Percentiles rank a stretch among this genome's conserved stretches.
Evolutionary conservation across 2,888 invertebrate genomes (phyloP).

Genomic region (Pachliopta kotzebuea): DNA sequence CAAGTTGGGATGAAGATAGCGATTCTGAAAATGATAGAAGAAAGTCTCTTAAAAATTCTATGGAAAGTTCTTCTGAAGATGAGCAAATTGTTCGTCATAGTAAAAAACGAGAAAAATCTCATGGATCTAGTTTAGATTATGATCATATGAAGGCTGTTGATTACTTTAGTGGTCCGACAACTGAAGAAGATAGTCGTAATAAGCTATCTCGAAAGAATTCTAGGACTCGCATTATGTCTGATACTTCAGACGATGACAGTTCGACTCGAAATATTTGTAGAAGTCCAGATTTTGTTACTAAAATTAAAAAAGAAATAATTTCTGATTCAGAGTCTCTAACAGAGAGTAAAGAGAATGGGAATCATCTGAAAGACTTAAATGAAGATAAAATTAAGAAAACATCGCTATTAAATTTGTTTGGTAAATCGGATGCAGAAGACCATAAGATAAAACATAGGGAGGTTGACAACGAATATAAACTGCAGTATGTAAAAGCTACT

Average conservation of each 20-base stretch:
- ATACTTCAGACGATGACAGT: slow-evolving; percentile 87
- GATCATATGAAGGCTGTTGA: slow-evolving; percentile 73
- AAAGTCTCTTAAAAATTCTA: slow-evolving; percentile 63
- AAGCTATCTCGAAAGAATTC: slow-evolving; percentile 85
- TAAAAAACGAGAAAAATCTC: slow-evolving; percentile 77
- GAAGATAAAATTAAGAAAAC: slow-evolving; percentile 61
- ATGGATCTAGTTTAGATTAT: slow-evolving; percentile 57
- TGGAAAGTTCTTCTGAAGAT: slow-evolving; percentile 80
- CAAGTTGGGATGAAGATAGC: slow-evolving; percentile 94
- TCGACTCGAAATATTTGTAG: slow-evolving; percentile 76
- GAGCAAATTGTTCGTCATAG: slow-evolving; percentile 61
- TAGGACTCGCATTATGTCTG: slow-evolving; percentile 87
- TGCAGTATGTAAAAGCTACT: slow-evolving; percentile 51
- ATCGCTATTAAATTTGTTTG: slow-evolving; percentile 66
- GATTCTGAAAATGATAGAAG: slow-evolving; percentile 81
- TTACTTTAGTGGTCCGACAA: slow-evolving; percentile 68
- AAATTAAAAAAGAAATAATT: slow-evolving; percentile 81
- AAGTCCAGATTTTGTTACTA: slow-evolving; percentile 53
- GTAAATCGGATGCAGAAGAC: slow-evolving; percentile 73
- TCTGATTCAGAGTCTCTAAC: slow-evolving; percentile 62
- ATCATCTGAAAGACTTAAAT: slow-evolving; percentile 43
- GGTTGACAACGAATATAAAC: slow-evolving; percentile 59
- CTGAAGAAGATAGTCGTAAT: slow-evolving; percentile 73
- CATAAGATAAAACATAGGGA: slow-evolving; percentile 64
- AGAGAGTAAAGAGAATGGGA: slow-evolving; percentile 45